Conservation (phyloP, 2,113 vertebrate species). For the Mobula hypostoma region DNA sequence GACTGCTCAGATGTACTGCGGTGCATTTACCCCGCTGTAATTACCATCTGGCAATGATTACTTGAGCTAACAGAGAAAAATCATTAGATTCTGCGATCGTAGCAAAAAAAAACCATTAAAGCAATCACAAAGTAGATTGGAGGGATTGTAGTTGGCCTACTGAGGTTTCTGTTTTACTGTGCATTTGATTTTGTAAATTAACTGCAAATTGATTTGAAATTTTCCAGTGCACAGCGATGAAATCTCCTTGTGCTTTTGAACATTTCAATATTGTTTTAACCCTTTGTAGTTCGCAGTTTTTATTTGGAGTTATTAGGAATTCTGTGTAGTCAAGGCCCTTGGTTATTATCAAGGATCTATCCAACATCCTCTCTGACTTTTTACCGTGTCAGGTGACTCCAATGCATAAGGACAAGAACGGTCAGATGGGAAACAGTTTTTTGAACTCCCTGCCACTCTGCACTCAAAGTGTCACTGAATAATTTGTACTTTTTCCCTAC, state of each 20-base stretch:
- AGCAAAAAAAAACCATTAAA: conserved; percentile 35
- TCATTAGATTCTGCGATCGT: conserved; percentile 27
- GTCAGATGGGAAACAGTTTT: too few species aligned
- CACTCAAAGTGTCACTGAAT: too few species aligned
- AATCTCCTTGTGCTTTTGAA: conserved; percentile 26
- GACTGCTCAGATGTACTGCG: conserved; percentile 19
- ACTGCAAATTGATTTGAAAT: conserved; percentile 26
- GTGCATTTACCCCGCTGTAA: conserved; percentile 10
- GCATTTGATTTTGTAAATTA: conserved; percentile 35
- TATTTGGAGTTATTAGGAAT: too few species aligned
- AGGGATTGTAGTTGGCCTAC: conserved; percentile 31
- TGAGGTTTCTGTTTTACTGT: conserved; percentile 10
- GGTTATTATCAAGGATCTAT: too few species aligned
- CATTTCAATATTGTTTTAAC: conserved; percentile 27
- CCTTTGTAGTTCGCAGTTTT: not conserved
- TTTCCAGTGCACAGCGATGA: conserved; percentile 12
- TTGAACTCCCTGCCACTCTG: too few species aligned
- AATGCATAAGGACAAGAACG: too few species aligned
- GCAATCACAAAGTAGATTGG: conserved; percentile 34
- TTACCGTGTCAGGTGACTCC: too few species aligned
- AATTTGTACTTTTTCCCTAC: too few species aligned
- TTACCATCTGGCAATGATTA: conserved; percentile 37
- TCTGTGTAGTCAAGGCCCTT: too few species aligned
- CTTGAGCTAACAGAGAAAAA: conserved; percentile 37
- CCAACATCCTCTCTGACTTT: too few species aligned